These are phyloP conservation scores for Chiroxiphia lanceolata DNA, from an alignment of 2,797 vertebrate species.

Conservation along the genomic window DNA sequence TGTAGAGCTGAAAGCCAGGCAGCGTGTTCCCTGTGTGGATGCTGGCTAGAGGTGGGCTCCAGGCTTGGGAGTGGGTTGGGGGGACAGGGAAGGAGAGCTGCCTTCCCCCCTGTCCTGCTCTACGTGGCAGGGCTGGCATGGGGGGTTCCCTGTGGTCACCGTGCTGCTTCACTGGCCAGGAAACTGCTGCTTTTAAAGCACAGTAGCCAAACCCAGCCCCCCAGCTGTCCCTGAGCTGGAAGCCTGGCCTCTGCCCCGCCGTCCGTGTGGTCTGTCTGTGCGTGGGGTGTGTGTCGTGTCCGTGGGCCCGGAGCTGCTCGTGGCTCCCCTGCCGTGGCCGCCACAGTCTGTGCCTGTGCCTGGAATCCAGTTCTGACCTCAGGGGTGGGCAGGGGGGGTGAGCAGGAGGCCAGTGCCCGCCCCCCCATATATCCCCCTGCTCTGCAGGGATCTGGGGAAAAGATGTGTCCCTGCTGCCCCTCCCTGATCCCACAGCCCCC, in stretches of 20 bases:
- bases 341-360: neutral
- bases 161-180: neutral
- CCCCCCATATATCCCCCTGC: neutral
- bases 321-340: neutral
- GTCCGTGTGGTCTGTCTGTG: conserved; percentile 6
- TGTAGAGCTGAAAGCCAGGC: conserved; percentile 55
- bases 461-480: neutral
- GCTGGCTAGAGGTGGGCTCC: neutral
- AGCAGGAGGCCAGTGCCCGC: neutral
- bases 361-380: conserved; percentile 32
- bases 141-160: neutral
- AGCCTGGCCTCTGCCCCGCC: neutral
- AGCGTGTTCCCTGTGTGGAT: neutral
- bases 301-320: neutral
- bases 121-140: neutral
- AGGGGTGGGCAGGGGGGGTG: neutral
- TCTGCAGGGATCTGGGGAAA: neutral
- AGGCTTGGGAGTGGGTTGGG: neutral
- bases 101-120: neutral
- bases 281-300: conserved; percentile 4
- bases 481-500: fast-evolving
- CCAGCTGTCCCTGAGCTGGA: neutral
- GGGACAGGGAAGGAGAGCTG: neutral
- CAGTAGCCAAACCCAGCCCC: neutral
- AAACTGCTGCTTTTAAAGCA: neutral